phyloP scores from a whole-genome alignment of 1,140 invertebrate genomes.

The Pararge aegeria region DNA sequence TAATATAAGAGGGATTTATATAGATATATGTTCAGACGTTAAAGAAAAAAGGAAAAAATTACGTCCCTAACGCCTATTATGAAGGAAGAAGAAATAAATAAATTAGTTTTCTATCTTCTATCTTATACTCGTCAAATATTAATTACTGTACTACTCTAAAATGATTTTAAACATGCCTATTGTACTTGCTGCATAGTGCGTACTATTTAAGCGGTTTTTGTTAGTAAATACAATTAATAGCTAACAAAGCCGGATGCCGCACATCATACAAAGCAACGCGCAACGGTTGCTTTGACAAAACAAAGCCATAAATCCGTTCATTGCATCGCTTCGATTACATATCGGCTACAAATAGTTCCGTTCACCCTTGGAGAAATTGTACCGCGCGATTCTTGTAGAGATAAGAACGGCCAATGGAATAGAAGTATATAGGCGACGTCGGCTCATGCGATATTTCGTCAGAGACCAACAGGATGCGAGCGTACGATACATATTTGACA shows the following conservation, averaged over 20 bases:
- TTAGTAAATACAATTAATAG: too few relatives aligned
- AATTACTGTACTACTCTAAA: too few relatives aligned
- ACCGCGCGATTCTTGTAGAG: slow-evolving; percentile 55
- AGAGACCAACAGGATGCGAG: slow-evolving; percentile 66
- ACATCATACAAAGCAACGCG: background rate
- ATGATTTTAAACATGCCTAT: too few relatives aligned
- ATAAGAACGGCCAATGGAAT: slow-evolving; percentile 69
- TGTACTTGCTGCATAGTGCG: too few relatives aligned
- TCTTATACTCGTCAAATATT: too few relatives aligned
- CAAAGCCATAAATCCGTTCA: slow-evolving; percentile 32
- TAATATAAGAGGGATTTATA: too few relatives aligned
- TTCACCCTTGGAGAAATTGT: slow-evolving; percentile 72
- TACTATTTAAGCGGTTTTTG: too few relatives aligned
- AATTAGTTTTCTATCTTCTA: too few relatives aligned
- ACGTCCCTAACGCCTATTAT: too few relatives aligned
- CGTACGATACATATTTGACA: slow-evolving; percentile 60
- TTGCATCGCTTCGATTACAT: slow-evolving; percentile 32
- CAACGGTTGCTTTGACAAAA: slow-evolving; percentile 12
- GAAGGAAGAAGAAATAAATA: too few relatives aligned
- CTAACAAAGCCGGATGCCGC: background rate
- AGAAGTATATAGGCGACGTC: slow-evolving; percentile 53
- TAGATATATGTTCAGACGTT: too few relatives aligned
- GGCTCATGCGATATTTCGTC: slow-evolving; percentile 70
- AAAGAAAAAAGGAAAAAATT: too few relatives aligned
- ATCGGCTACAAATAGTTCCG: slow-evolving; percentile 61